Base-by-base conservation (phyloP, 2,888 invertebrate genomes). In the Elysia crispata region DNA sequence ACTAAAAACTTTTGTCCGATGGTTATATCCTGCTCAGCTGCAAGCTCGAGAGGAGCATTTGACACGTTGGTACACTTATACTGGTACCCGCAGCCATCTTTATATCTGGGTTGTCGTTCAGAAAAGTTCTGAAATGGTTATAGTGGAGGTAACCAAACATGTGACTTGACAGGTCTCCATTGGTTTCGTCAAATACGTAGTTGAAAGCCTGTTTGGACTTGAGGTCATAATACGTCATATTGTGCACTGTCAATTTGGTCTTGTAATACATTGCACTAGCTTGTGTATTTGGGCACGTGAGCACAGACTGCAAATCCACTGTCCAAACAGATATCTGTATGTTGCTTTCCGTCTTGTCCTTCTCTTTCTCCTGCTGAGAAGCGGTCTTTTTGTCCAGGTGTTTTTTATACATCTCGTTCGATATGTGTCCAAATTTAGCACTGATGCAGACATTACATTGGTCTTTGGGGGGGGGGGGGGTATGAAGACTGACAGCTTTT, bases 251-350 rank as follows among this genome's bases (percentile, higher is more conserved):
- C 23, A 70, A 33, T 70, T 41, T 54, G 13, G 73, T 54, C 31
- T 73, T 73, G 23, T 73, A 73, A 18, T 73, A 49, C 23, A 73
- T n/a, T 50, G 73, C 50, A 28, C 23, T 28, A 49, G 73, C 73
- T 28, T 54, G 23, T n/a, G 54, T 54, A 13, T 73, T 73, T 23
- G 73, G 73, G n/a, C 73, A 73, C n/a, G 57, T 28, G 11, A 54
- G 18, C 25, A 49, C 54, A 50, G 73, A 73, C 54, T 73, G 73
- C 25, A 73, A 57, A 31, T 73, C 54, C 73, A 73, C 50, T 54
- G 50, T 73, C 73, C 73, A 73, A 25, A 73, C 73, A 49, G 73
- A 73, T 0, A 28, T 49, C 31, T 54, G 25, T 11, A 25, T 3
- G 25, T 25, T 11, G 25, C 49, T 23, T 25, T 73, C 28, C 13